Base-by-base conservation (phyloP, 2,113 vertebrate genomes). In the Melanerpes aurifrons region DNA sequence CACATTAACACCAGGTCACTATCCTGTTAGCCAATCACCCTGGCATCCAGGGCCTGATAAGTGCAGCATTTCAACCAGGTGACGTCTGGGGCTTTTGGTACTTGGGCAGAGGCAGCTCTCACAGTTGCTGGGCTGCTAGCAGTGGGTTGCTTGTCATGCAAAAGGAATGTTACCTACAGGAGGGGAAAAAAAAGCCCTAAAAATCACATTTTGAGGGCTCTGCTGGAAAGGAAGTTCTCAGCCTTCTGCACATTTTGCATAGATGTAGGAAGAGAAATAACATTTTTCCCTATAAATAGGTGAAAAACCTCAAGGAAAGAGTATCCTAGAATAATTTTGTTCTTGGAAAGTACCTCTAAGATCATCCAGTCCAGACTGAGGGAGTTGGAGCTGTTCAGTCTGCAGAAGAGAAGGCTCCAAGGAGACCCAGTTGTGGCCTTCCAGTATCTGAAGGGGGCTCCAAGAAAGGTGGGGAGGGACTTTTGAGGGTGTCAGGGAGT, bases 21-120 rank as follows among this genome's bases (percentile, higher is more conserved):
- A 84, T 86, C 57, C 32, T 82, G 75, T 95, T 82, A 95, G 92
- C 94, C 95, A 95, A 96, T 81, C 96, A 88, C 37, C 37, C 72
- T 92, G 96, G 85, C 77, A 95, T 96, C 87, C 82, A 69, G 62
- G 69, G 68, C 67, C 88, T 95, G 94, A 95, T 93, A 96, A 95
- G 86, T 16, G 86, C 95, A 92, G 92, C 95, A 96, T 97, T 95
- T 93, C 86, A 93, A 95, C 66, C 83, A 76, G 87, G 86, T 82
- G 92, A 85, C 59, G 73, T 95, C 59, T 20, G 69, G 79, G 47
- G 59, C 75, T 80, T 95, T 94, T 93, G 80, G 24, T 71, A 54
- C 54, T 73, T 84, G 29, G 82, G 83, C 48, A 75, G 62, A 86
- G 16, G 64, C 64, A 74, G 29, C 66, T 89, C 48, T 91, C 45